Conservation (phyloP, 2,797 vertebrate species). For the Mus caroli region DNA sequence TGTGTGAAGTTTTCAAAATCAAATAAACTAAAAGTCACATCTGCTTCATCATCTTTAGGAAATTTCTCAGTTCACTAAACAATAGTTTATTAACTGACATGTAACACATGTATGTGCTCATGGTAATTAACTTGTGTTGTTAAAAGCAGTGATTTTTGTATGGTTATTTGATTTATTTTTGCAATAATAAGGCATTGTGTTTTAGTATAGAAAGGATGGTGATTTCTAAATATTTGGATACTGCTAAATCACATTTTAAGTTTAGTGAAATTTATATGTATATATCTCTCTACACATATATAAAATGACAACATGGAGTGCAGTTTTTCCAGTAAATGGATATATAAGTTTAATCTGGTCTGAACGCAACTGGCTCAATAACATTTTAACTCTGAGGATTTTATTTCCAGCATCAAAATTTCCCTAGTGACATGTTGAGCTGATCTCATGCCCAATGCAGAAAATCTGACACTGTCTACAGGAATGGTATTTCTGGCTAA, state of each 20-base stretch:
- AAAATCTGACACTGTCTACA: not conserved
- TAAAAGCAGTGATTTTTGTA: not conserved
- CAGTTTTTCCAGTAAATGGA: not conserved
- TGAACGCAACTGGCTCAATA: not conserved
- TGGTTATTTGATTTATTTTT: not conserved
- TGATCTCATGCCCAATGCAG: not conserved
- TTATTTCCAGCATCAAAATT: slow-evolving; percentile 44
- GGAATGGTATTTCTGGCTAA: not conserved
- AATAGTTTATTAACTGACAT: not conserved
- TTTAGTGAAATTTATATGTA: not conserved
- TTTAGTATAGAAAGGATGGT: not conserved
- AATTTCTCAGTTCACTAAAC: not conserved
- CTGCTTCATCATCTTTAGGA: not conserved
- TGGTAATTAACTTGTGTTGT: slow-evolving; percentile 1
- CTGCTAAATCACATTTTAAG: not conserved
- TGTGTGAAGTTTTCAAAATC: not conserved
- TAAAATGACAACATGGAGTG: not conserved
- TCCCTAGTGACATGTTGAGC: not conserved
- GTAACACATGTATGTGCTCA: not conserved
- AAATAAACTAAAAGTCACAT: not conserved
- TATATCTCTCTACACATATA: not conserved
- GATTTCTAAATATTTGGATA: not conserved
- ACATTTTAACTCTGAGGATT: not conserved
- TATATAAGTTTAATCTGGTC: not conserved
- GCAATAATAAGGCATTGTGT: rapidly evolving